phyloP scores from a whole-genome alignment of 2,113 vertebrate genomes.

The Arenaria interpres region DNA sequence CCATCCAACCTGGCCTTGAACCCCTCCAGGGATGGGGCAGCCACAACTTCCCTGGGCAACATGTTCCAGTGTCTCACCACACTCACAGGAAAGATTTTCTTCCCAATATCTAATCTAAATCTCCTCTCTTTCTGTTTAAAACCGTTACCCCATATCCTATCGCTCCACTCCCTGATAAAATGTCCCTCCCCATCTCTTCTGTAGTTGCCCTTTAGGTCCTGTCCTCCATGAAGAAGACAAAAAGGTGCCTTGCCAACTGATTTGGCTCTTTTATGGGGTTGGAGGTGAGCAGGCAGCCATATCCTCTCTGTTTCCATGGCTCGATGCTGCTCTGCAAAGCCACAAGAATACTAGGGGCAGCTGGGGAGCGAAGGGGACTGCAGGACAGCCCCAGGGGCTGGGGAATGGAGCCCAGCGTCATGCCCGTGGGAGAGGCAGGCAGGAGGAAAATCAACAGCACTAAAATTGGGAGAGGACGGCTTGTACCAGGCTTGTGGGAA shows the following conservation, averaged over 20 bases:
- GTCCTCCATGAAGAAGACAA: rapidly evolving
- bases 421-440: not conserved
- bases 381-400: not conserved
- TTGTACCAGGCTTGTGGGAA: not conserved
- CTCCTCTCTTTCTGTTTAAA: too few relatives aligned
- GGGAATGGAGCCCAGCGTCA: rapidly evolving
- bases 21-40: too few relatives aligned
- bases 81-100: too few relatives aligned
- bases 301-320: not conserved
- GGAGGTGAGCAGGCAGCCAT: not conserved
- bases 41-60: too few relatives aligned
- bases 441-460: not conserved
- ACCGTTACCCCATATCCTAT: too few relatives aligned
- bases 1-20: too few relatives aligned
- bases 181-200: too few relatives aligned
- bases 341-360: rapidly evolving
- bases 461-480: not conserved
- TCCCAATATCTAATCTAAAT: too few relatives aligned
- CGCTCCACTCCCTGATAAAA: too few relatives aligned
- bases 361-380: not conserved
- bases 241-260: not conserved
- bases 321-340: not conserved
- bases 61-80: too few relatives aligned
- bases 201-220: too few relatives aligned
- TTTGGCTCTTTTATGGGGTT: not conserved